Evolutionary conservation across 2,888 invertebrate species (phyloP).

Genomic region (Diploptera punctata): DNA sequence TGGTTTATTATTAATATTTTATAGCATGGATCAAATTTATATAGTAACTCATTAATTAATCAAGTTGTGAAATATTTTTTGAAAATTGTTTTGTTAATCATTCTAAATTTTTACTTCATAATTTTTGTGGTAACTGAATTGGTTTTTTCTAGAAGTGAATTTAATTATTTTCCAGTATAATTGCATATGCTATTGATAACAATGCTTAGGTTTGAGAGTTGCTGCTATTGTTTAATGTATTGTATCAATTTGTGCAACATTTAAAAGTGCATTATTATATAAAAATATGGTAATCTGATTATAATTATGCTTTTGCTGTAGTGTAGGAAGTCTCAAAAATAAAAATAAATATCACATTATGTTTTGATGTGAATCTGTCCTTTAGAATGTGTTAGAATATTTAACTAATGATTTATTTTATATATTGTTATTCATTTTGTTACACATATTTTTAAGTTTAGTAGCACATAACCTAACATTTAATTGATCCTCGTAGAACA

Average conservation of each 20-base stretch:
- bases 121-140: no score
- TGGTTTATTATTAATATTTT: no score
- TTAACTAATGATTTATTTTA: not conserved
- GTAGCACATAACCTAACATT: not conserved
- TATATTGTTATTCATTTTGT: not conserved
- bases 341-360: slow-evolving; percentile 14
- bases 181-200: not conserved
- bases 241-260: slow-evolving; percentile 14
- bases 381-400: not conserved
- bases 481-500: not conserved
- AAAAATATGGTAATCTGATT: not conserved
- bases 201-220: slow-evolving; percentile 13
- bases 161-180: no score
- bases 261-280: slow-evolving; percentile 10
- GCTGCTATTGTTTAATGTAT: not conserved
- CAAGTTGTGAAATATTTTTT: no score
- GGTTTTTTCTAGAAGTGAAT: no score
- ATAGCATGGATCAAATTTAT: no score
- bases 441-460: not conserved
- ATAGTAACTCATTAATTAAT: no score
- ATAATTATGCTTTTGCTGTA: slow-evolving; percentile 15
- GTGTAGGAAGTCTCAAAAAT: not conserved
- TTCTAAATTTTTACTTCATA: no score
- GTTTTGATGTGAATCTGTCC: not conserved
- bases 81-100: no score